These are phyloP conservation scores for Xiphorhynchus erythropygius DNA, from an alignment of 2,797 vertebrate genomes.

Conservation along the genomic window DNA sequence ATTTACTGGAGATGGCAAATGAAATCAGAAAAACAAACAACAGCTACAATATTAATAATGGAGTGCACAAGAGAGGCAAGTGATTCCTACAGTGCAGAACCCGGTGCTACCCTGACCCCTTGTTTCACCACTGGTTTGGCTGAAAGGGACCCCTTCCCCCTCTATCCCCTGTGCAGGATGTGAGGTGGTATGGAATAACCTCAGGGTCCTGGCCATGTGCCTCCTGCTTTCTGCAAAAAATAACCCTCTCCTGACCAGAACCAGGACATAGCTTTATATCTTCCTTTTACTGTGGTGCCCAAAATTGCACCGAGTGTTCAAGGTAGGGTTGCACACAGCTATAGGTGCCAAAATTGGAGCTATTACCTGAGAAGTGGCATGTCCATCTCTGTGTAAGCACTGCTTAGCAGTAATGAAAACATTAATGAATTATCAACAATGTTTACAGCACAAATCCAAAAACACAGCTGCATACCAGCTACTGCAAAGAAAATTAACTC, in stretches of 20 bases:
- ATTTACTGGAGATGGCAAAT: background rate
- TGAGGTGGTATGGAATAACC: background rate
- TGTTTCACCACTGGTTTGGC: fast-evolving
- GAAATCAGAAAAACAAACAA: background rate
- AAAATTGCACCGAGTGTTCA: background rate
- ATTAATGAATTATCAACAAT: background rate
- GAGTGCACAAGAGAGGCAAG: background rate
- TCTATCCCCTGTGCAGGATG: background rate
- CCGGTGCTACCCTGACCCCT: fast-evolving
- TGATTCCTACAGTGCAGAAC: fast-evolving
- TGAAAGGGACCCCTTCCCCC: background rate
- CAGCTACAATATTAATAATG: too few relatives aligned
- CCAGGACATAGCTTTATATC: background rate
- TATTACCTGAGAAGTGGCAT: background rate
- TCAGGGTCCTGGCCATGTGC: background rate
- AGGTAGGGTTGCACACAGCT: fast-evolving
- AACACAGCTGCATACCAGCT: background rate
- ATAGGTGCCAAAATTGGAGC: background rate
- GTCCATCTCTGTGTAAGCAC: background rate
- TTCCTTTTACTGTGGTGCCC: fast-evolving
- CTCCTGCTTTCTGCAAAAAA: background rate
- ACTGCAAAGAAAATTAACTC: background rate
- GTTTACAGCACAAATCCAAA: background rate
- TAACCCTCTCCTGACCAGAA: background rate
- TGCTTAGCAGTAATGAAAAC: background rate